phyloP scores from a whole-genome alignment of 2,797 vertebrate species.

The Zenarchopterus dispar region DNA sequence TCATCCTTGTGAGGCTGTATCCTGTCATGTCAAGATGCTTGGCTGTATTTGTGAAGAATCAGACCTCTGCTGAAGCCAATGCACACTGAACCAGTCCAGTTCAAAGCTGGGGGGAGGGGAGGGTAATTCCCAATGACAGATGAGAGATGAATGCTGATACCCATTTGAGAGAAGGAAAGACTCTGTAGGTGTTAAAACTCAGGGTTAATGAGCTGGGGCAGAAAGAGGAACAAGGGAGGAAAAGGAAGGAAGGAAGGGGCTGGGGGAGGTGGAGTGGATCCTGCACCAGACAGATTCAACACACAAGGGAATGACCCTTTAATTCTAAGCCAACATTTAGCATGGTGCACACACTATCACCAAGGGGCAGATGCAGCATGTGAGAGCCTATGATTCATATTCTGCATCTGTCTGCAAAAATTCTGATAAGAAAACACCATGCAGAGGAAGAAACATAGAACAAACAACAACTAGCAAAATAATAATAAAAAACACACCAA shows the following conservation, averaged over 20 bases:
- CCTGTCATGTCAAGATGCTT: slow-evolving; percentile 64
- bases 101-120: slow-evolving; percentile 23
- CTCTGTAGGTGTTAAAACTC: slow-evolving; percentile 33
- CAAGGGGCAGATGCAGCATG: slow-evolving; percentile 41
- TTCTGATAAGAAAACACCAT: slow-evolving; percentile 49
- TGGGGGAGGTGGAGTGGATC: slow-evolving; percentile 48
- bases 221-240: slow-evolving; percentile 9
- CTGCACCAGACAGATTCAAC: slow-evolving; percentile 57
- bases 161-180: slow-evolving; percentile 40
- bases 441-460: slow-evolving; percentile 23
- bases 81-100: slow-evolving; percentile 49
- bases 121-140: slow-evolving; percentile 51
- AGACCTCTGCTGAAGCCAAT: slow-evolving; percentile 44
- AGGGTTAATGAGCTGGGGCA: slow-evolving; percentile 66
- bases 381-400: slow-evolving; percentile 62
- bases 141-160: slow-evolving; percentile 51
- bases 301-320: slow-evolving; percentile 72
- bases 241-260: slow-evolving; percentile 19
- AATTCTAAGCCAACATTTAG: slow-evolving; percentile 72
- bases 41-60: slow-evolving; percentile 66
- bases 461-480: slow-evolving; percentile 19
- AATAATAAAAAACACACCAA: slow-evolving; percentile 5
- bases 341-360: slow-evolving; percentile 42
- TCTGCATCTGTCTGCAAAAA: slow-evolving; percentile 71
- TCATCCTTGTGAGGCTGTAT: slow-evolving; percentile 50